Evolutionary conservation across 2,113 vertebrate species (phyloP).

Genomic region (Desmodus rotundus): DNA sequence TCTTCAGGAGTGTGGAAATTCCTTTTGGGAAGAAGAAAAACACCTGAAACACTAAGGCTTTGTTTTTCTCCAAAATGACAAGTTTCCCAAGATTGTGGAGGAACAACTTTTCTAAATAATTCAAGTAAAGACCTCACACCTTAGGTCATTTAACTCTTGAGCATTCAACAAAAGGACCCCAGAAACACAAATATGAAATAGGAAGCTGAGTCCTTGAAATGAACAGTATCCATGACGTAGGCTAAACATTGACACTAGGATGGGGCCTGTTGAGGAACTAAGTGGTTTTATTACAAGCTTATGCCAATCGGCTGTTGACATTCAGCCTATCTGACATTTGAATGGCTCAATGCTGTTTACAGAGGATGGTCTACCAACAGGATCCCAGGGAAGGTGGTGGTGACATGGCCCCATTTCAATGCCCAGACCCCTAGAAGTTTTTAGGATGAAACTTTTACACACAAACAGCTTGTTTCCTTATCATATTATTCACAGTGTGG

Average conservation of each 20-base stretch:
- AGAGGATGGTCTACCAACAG: background rate
- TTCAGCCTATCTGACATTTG: background rate
- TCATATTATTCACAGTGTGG: background rate
- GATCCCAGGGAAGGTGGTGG: rapidly evolving
- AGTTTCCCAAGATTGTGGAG: background rate
- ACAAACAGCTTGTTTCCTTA: background rate
- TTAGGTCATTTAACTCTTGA: background rate
- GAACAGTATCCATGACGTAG: background rate
- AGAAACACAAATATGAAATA: background rate
- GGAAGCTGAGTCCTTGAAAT: background rate
- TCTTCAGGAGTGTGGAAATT: background rate
- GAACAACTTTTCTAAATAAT: background rate
- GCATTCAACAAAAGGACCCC: background rate
- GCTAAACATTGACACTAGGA: background rate
- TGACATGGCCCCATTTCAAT: background rate
- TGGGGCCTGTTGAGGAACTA: background rate
- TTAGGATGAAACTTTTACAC: background rate
- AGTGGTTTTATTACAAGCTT: background rate
- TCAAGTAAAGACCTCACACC: background rate
- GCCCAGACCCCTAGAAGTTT: background rate
- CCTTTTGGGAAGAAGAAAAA: background rate
- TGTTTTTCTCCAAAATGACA: background rate
- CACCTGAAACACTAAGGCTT: background rate
- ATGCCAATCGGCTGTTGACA: background rate
- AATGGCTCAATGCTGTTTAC: background rate